phyloP scores from a whole-genome alignment of 2,797 vertebrate species.

The Gephyroberyx darwinii region DNA sequence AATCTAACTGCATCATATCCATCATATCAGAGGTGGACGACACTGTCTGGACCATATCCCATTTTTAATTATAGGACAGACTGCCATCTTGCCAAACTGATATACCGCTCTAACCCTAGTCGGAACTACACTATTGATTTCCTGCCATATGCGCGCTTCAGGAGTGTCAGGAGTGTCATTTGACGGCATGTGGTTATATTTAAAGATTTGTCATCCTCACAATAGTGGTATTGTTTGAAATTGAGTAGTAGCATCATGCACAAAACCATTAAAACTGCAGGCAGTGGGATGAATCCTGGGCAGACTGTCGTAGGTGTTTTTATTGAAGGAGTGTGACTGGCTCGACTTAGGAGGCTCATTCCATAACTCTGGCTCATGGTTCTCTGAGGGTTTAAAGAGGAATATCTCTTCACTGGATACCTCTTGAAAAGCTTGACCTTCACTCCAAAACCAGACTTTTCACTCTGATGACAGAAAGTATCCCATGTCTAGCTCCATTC shows the following conservation, averaged over 20 bases:
- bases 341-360: constrained; percentile 51
- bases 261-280: constrained; percentile 18
- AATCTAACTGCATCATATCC: too few relatives aligned
- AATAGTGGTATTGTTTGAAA: constrained; percentile 22
- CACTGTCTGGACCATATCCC: too few relatives aligned
- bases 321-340: constrained; percentile 52
- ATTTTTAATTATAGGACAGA: too few relatives aligned
- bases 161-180: too few relatives aligned
- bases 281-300: constrained; percentile 44
- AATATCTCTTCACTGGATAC: constrained; percentile 54
- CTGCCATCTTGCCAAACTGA: too few relatives aligned
- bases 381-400: constrained; percentile 52
- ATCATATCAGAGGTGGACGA: too few relatives aligned
- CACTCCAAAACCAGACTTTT: constrained; percentile 24
- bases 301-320: constrained; percentile 64
- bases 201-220: not conserved
- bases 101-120: too few relatives aligned
- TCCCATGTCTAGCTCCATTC: constrained; percentile 48
- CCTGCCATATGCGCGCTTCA: not conserved
- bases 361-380: constrained; percentile 54
- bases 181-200: too few relatives aligned
- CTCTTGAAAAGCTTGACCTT: constrained; percentile 54
- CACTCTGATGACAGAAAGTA: constrained; percentile 33
- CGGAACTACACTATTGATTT: too few relatives aligned
- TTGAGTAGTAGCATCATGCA: constrained; percentile 19